Base-by-base conservation (phyloP, 2,888 invertebrate genomes). In the Apeira syringaria region DNA sequence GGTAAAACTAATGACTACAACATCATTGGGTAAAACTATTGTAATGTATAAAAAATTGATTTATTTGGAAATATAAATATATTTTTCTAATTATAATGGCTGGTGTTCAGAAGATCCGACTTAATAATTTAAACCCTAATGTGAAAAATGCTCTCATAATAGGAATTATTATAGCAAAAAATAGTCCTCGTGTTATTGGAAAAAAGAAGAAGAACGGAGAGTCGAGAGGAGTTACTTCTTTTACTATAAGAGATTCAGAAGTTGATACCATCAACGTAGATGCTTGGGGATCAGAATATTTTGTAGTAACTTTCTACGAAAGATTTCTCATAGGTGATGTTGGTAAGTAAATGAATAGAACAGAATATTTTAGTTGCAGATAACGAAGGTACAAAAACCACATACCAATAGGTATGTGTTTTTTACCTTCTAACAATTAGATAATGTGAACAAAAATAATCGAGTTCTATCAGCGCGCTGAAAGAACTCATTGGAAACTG, bases 191-290 rank as follows among this genome's bases (percentile, higher is more conserved):
- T 42, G 80, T 75, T 39, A 77, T 92, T 55, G 76, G 78, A 22
- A 78, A 79, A 2, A 91, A 87, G 59, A 91, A 88, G 65, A 88
- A 90, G 69, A 88, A 79, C 53, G 84, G 83, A 11, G 91, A 91
- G 40, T 78, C 82, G 17, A 91, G 93, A 53, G 94, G 92, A n/a
- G 95, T 96, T 0, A 94, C 94, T 82, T 93, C 92, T 38, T 94
- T 95, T 53, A 96, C 95, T 0, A 53, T 96, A 13, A 90, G 96
- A 50, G 96, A 96, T 80, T 94, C 95, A 0, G 86, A 91, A 9
- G 72, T 91, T 1, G 93, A 94, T 69, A 93, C 94, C 3, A 94
- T 95, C 30, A 96, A 96, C 69, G 93, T 93, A 8, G 94, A 94
- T 47, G 93, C 92, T 49, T 96, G 96, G 96, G 95, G 95, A 2